phyloP scores from a whole-genome alignment of 2,113 vertebrate genomes.

The Pterophyllum scalare region DNA sequence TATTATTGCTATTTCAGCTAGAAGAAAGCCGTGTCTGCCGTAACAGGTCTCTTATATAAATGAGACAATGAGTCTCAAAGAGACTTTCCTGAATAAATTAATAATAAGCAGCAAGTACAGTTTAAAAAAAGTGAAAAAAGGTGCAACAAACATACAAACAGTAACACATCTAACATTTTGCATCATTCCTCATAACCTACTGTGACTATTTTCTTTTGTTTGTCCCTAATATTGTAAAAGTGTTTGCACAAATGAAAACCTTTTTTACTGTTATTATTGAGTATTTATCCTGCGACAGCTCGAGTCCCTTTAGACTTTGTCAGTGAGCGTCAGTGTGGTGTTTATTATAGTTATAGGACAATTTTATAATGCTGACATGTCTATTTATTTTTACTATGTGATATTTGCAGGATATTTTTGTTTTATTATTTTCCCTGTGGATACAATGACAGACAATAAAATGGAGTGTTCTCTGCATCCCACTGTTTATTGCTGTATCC shows the following conservation, averaged over 20 bases:
- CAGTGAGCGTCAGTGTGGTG: not conserved
- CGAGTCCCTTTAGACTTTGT: not conserved
- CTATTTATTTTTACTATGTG: conserved; percentile 5
- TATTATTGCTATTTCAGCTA: too few relatives aligned
- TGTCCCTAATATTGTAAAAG: not conserved
- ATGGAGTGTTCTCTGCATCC: not conserved
- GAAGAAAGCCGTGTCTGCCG: too few relatives aligned
- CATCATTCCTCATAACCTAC: not conserved
- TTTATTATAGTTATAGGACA: not conserved
- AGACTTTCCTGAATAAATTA: too few relatives aligned
- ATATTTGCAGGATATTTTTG: not conserved
- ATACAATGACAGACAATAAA: not conserved
- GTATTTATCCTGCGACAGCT: not conserved
- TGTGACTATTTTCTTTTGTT: not conserved
- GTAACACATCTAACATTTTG: not conserved
- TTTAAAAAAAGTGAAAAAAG: rapidly evolving
- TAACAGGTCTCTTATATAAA: too few relatives aligned
- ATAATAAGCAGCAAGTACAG: not conserved
- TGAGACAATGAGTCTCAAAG: too few relatives aligned
- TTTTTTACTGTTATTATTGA: not conserved
- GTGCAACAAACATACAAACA: not conserved
- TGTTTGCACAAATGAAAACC: not conserved
- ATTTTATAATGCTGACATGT: not conserved
- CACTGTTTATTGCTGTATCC: not conserved
- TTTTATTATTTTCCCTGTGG: too few relatives aligned